Conservation (phyloP, 2,888 invertebrate species). For the Stenodera caucasica region DNA sequence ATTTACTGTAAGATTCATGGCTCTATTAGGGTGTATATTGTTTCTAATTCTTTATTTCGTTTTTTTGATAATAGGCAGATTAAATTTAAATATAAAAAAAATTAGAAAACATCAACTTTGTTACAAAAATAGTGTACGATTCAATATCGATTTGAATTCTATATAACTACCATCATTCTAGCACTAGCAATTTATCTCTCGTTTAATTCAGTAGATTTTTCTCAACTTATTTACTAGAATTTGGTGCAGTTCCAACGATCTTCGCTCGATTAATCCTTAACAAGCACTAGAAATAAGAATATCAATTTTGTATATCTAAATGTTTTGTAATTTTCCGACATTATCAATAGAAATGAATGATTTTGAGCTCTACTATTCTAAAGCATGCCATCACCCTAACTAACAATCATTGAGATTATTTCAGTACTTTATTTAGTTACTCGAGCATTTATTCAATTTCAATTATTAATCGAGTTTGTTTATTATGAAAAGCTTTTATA, state of each 20-base stretch:
- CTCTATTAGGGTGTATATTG: not conserved
- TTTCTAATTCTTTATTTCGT: too few species aligned
- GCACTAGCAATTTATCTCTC: not conserved
- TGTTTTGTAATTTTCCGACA: too few species aligned
- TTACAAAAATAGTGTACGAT: not conserved
- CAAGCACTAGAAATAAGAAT: too few species aligned
- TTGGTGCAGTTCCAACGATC: not conserved
- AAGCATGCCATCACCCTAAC: constrained; percentile 25
- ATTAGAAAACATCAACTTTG: not conserved
- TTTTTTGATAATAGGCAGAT: too few species aligned
- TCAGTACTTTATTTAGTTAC: constrained; percentile 13
- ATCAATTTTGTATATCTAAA: too few species aligned
- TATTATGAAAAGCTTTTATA: too few species aligned
- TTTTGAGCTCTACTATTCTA: constrained; percentile 17
- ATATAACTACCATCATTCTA: not conserved
- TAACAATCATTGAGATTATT: constrained; percentile 26
- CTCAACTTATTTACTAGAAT: not conserved
- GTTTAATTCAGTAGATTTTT: constrained; percentile 1
- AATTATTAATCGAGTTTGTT: too few species aligned
- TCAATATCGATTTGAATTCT: constrained; percentile 6
- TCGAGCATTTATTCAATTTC: too few species aligned
- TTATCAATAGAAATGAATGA: constrained; percentile 22
- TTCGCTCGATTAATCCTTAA: too few species aligned
- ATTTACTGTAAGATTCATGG: constrained; percentile 1
- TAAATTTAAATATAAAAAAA: too few species aligned